phyloP scores from a whole-genome alignment of 2,888 invertebrate genomes.

The Thymelicus acteon region DNA sequence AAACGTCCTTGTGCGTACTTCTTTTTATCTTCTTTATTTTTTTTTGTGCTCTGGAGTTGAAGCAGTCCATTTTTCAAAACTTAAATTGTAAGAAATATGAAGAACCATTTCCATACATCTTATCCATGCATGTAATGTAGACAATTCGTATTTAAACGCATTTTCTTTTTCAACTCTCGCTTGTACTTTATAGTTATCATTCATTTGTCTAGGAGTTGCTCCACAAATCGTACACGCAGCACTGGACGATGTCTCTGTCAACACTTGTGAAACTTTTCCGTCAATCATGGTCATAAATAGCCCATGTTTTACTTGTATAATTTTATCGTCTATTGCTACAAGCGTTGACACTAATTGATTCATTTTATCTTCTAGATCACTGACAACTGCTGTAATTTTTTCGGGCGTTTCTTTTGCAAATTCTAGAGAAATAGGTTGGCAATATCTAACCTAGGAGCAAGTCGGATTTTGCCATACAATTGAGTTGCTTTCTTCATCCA shows the following conservation, averaged over 20 bases:
- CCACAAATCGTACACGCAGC: slow-evolving; percentile 42
- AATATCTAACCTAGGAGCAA: slow-evolving; percentile 28
- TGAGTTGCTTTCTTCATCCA: slow-evolving; percentile 7
- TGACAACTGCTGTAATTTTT: neutral
- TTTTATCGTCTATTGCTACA: slow-evolving; percentile 22
- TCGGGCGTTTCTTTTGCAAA: neutral
- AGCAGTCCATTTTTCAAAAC: neutral
- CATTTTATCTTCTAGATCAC: slow-evolving; percentile 38
- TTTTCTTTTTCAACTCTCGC: slow-evolving; percentile 37
- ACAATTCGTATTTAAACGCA: slow-evolving; percentile 41
- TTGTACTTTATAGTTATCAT: slow-evolving; percentile 38
- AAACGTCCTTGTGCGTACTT: too few species aligned
- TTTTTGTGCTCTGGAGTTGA: slow-evolving; percentile 9
- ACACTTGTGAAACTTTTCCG: slow-evolving; percentile 39
- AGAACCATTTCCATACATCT: slow-evolving; percentile 38
- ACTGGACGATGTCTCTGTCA: slow-evolving; percentile 40
- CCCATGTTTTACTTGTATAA: slow-evolving; percentile 42
- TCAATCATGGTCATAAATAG: slow-evolving; percentile 47
- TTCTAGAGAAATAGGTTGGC: neutral
- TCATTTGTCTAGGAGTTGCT: slow-evolving; percentile 43
- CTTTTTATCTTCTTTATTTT: neutral
- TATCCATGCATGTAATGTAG: slow-evolving; percentile 41
- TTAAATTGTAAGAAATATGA: slow-evolving; percentile 39
- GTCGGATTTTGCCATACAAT: slow-evolving; percentile 22
- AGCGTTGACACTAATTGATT: slow-evolving; percentile 26